These are phyloP conservation scores for Melieria picta DNA, from an alignment of 2,888 invertebrate species.

Conservation along the genomic window DNA sequence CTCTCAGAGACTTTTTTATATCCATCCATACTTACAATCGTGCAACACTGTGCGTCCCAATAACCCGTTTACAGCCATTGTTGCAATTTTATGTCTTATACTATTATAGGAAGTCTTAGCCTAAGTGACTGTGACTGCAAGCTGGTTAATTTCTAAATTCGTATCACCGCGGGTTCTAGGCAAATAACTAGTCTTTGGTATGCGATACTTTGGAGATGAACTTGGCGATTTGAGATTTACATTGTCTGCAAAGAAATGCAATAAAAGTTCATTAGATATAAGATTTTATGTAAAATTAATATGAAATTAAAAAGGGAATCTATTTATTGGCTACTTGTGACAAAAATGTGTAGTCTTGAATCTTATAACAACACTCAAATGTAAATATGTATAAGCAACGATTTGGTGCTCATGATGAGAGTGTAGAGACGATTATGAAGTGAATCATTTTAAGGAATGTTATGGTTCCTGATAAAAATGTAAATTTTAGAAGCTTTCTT, in stretches of 20 bases:
- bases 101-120: too few species aligned
- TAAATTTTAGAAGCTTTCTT: too few species aligned
- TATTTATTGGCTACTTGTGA: neutral
- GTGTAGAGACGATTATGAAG: too few species aligned
- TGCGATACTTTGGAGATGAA: neutral
- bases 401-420: too few species aligned
- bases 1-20: too few species aligned
- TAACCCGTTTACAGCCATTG: slow-evolving; percentile 57
- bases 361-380: neutral
- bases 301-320: too few species aligned
- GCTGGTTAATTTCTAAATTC: too few species aligned
- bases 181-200: neutral
- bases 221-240: neutral
- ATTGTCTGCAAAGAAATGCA: neutral
- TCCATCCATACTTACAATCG: slow-evolving; percentile 56
- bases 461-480: too few species aligned
- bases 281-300: neutral
- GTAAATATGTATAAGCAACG: too few species aligned
- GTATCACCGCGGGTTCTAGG: too few species aligned
- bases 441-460: too few species aligned
- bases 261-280: neutral
- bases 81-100: slow-evolving; percentile 24
- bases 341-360: neutral
- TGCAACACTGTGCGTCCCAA: slow-evolving; percentile 52
- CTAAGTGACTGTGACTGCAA: too few species aligned